These are phyloP conservation scores for Gryllus bimaculatus DNA, from an alignment of 1,140 invertebrate genomes.

Conservation along the genomic window DNA sequence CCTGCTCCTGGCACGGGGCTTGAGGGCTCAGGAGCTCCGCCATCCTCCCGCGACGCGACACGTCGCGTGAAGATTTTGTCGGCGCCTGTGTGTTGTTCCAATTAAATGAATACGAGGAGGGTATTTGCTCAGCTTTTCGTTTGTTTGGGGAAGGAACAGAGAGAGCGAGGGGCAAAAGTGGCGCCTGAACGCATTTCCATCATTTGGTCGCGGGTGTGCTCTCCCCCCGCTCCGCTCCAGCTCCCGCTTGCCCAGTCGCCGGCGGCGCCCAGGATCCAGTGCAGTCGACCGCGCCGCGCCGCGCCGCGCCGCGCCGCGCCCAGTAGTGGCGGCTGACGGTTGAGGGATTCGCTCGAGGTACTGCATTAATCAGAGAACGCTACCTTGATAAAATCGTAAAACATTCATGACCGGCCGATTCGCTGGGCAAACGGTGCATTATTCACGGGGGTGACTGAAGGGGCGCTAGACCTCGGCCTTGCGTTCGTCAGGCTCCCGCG, in stretches of 20 bases:
- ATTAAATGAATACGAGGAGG: neutral
- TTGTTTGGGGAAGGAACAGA: neutral
- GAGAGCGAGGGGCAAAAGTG: neutral
- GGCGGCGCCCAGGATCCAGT: neutral
- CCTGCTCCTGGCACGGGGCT: no score
- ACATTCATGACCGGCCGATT: neutral
- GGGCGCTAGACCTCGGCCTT: neutral
- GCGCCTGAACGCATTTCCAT: neutral
- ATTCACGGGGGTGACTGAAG: neutral
- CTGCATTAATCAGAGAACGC: neutral
- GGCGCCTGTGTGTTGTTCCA: neutral
- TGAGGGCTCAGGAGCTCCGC: no score
- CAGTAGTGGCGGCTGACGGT: neutral
- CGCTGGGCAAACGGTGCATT: neutral
- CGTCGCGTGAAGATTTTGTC: neutral
- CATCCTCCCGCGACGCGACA: neutral
- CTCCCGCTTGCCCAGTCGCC: neutral
- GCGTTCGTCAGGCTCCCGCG: neutral
- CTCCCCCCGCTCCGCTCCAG: neutral
- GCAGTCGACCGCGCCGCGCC: neutral
- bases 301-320: no score
- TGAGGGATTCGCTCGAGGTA: neutral
- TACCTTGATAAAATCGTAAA: conserved; percentile 5
- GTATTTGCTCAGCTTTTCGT: neutral
- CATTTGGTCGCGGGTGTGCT: neutral